Evolutionary conservation across 2,113 vertebrate species (phyloP), one percentile per base, ranked within the genome.

Genomic region (Paracanthobrama guichenoti): DNA sequence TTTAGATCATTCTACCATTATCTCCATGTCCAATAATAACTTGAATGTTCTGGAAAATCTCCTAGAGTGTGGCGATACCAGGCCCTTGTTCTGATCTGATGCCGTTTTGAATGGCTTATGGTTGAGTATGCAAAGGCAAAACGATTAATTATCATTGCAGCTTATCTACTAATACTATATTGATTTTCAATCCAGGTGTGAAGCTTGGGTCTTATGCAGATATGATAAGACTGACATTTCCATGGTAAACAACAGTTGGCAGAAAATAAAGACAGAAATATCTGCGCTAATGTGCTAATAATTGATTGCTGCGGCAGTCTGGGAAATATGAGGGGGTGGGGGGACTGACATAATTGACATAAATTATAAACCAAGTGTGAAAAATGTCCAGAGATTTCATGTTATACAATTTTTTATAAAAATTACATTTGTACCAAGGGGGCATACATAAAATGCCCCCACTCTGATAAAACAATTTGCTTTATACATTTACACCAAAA

Each of bases 141-240:
- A 87, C 71, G 84, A 88, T 82, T 75, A 62, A 88, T 86, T 84
- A 84, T 28, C 24, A 84, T 48, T 22, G 14, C 13, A 26, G n/a
- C 82, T 87, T 66, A 57, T 83, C 84, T 53, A 67, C 76, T 80
- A 77, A 86, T 24, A 55, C 31, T 85, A 78, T 84, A 22, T 85
- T 85, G 74, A 66, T 83, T 80, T 69, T 22, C 48, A 59, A 64
- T 62, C 50, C 77, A 53, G 83, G 69, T 72, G 83, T 83, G 83
- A 85, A 72, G 50, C 72, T 79, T 39, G 75, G 24, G 72, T 66
- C n/a, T 74, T 10, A 42, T 11, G 73, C 57, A 83, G 62, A 79
- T 35, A 71, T 83, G 50, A 83, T 53, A 64, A 35, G 53, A 62
- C 44, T 64, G 83, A 79, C 85, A 85, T 87, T 88, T 59, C 60